These are phyloP conservation scores for Sinhomidia bicolor DNA, from an alignment of 2,888 invertebrate genomes.

Conservation along the genomic window DNA sequence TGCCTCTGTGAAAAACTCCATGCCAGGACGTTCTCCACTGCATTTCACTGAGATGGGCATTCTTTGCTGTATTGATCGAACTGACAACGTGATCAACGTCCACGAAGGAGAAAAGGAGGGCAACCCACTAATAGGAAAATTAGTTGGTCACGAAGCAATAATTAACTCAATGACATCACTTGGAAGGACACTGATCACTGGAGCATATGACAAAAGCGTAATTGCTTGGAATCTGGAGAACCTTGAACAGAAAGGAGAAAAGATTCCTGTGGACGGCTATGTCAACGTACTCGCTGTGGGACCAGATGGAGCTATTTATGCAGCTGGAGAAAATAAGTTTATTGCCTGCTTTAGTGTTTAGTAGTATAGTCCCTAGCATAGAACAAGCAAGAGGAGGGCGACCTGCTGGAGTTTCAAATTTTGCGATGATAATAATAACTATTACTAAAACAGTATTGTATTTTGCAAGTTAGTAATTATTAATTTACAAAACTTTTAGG, in stretches of 20 bases:
- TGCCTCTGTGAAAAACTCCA: conserved; percentile 80
- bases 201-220: conserved; percentile 83
- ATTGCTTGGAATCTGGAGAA: conserved; percentile 83
- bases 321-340: conserved; percentile 75
- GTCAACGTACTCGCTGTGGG: conserved; percentile 82
- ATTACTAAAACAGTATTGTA: conserved; percentile 23
- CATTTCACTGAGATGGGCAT: conserved; percentile 83
- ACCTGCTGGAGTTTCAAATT: neutral
- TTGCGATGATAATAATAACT: too few species aligned
- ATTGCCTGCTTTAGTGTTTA: conserved; percentile 64
- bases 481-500: neutral
- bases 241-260: conserved; percentile 79
- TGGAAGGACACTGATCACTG: conserved; percentile 80
- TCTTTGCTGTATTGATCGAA: conserved; percentile 83
- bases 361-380: too few species aligned
- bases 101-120: conserved; percentile 83
- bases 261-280: conserved; percentile 81
- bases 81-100: conserved; percentile 84
- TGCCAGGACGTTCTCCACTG: conserved; percentile 83
- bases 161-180: conserved; percentile 61
- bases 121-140: conserved; percentile 68
- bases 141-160: conserved; percentile 76
- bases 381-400: too few species aligned
- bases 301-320: conserved; percentile 64
- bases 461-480: too few species aligned